Evolutionary conservation across 2,797 vertebrate genomes (phyloP).

Genomic region (Eremophila alpestris): DNA sequence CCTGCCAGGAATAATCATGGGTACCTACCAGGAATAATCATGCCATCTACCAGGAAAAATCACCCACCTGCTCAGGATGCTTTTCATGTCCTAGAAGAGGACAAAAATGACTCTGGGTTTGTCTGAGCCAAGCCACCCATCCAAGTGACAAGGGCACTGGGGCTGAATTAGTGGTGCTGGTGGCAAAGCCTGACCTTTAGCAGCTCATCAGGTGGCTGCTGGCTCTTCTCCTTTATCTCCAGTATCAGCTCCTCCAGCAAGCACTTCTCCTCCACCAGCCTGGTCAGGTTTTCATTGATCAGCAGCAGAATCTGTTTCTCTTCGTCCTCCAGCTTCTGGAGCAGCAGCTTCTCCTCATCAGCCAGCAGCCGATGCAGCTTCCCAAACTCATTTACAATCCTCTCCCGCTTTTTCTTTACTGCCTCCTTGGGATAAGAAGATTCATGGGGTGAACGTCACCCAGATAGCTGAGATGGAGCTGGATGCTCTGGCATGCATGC

Average conservation of each 20-base stretch:
- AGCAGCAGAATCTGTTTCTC: conserved; percentile 59
- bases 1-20: not conserved
- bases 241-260: conserved; percentile 49
- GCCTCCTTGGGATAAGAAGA: conserved; percentile 46
- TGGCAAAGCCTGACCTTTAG: conserved; percentile 66
- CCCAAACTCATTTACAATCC: conserved; percentile 70
- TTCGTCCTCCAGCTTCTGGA: conserved; percentile 68
- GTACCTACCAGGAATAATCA: not conserved
- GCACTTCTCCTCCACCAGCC: conserved; percentile 40
- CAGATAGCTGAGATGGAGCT: not conserved
- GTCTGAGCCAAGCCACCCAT: not conserved
- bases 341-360: conserved; percentile 67
- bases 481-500: fast-evolving
- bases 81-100: conserved; percentile 54
- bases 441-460: fast-evolving
- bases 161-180: not conserved
- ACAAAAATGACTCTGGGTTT: not conserved
- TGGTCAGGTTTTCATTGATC: conserved; percentile 51
- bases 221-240: conserved; percentile 61
- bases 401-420: conserved; percentile 65
- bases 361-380: conserved; percentile 71
- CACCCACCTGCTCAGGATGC: conserved; percentile 34
- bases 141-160: not conserved
- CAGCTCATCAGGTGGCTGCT: conserved; percentile 8
- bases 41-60: not conserved